These are phyloP conservation scores for Nasonia vitripennis DNA, from an alignment of 1,140 invertebrate genomes.

Conservation along the genomic window DNA sequence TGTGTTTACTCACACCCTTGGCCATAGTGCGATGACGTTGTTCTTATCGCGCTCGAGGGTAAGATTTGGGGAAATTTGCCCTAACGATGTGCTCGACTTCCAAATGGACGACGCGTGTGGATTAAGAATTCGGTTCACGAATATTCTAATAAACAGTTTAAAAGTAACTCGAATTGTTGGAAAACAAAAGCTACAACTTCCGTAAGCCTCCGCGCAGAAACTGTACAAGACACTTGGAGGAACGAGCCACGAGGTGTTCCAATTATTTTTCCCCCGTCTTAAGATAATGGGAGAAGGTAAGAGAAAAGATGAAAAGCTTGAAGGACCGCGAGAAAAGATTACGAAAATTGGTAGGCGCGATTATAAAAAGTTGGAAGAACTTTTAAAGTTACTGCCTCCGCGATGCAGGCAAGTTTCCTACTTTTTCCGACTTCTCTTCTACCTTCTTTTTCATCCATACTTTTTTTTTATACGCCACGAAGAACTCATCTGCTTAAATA, in stretches of 20 bases:
- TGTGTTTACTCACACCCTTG: neutral
- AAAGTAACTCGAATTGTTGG: no score
- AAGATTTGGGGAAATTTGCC: neutral
- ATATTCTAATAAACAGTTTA: no score
- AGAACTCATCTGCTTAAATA: conserved; percentile 24
- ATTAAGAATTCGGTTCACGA: neutral
- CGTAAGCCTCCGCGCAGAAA: neutral
- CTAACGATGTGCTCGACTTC: neutral
- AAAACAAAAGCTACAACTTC: no score
- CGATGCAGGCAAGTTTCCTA: neutral
- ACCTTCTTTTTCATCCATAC: neutral
- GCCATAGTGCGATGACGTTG: neutral
- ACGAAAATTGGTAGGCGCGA: conserved; percentile 38
- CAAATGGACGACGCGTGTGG: neutral
- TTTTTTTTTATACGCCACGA: neutral
- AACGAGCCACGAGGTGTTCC: neutral
- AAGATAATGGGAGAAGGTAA: conserved; percentile 24
- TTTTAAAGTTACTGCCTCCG: conserved; percentile 16
- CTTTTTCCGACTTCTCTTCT: neutral
- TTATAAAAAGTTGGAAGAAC: conserved; percentile 11
- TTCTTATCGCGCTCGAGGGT: neutral
- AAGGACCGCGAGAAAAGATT: conserved; percentile 32
- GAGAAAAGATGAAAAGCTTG: conserved; percentile 17
- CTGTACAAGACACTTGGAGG: conserved; percentile 4
- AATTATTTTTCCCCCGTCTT: conserved; percentile 20